Base-by-base conservation (phyloP, 2,888 invertebrate genomes). In the Torymus texanus region DNA sequence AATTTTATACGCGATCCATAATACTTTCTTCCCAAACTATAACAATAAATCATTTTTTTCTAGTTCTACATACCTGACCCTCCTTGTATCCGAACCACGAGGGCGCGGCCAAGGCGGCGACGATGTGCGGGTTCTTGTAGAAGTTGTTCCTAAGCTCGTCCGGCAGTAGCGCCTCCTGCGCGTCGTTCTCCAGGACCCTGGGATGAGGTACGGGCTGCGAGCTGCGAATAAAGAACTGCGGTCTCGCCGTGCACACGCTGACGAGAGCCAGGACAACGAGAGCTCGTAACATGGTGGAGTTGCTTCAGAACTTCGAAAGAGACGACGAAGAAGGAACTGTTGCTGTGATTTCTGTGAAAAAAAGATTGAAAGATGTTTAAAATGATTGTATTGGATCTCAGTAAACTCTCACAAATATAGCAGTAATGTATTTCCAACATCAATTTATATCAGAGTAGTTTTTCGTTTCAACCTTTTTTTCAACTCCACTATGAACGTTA, bases 61-160 rank as follows among this genome's bases (percentile, higher is more conserved):
- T 5, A 29, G 4, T 3, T 29, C 5, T 29, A 41, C 14, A 62
- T 83, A 89, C 90, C 81, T 94, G 94, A 92, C 94, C 94, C 88
- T 96, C 95, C 86, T 95, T 95, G 83, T 94, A 92, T 0, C 93
- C 92, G 83, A 95, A 93, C 95, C 95, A 95, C 0, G 96, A 95
- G 85, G 95, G 95, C 85, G 94, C 94, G 0, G 96, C 96, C 12
- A 96, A 91, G 0, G 93, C 94, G 8, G 93, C 93, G 8, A 95
- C 96, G 13, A 95, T 93, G 1, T 91, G 89, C 0, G 96, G 96
- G 90, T 96, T 94, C 85, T 94, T 95, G 88, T 95, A 96, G 89
- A 96, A 96, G 29, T 93, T 91, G 87, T 95, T 95, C 70, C 92
- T 90, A 50, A 95, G 90, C 80, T 95, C 93, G 0, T 93, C 90